Percentiles rank a stretch among this genome's conserved stretches.
phyloP scores from a whole-genome alignment of 2,113 vertebrate species.

The Clupea harengus region DNA sequence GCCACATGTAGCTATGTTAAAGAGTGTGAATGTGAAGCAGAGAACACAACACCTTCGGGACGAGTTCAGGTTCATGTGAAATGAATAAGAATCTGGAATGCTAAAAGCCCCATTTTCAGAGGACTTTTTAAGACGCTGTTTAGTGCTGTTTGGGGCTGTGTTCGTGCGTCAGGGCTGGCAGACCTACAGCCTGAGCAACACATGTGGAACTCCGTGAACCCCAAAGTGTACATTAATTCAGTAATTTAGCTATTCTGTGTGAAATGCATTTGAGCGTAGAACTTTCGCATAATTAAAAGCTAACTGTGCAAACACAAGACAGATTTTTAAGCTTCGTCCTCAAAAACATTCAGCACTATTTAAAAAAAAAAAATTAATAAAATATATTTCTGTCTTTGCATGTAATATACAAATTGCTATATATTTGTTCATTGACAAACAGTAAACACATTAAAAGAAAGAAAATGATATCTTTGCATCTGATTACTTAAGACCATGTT shows the following conservation, averaged over 20 bases:
- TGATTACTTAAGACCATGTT: background rate
- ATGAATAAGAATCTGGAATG: constrained; percentile 10
- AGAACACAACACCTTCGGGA: constrained; percentile 11
- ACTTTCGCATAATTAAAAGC: background rate
- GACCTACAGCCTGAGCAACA: background rate
- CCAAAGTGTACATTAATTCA: background rate
- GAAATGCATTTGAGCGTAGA: no score
- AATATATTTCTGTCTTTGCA: background rate
- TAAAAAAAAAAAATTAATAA: background rate
- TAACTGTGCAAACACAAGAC: background rate
- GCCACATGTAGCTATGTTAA: background rate
- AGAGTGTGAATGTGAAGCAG: background rate
- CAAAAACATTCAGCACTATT: background rate
- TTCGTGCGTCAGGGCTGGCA: background rate
- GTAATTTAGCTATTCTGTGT: background rate
- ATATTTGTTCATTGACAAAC: background rate
- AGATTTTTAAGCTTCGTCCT: background rate
- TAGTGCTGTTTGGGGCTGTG: constrained; percentile 4
- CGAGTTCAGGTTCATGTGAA: constrained; percentile 4
- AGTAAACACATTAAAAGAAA: background rate
- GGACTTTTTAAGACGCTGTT: background rate
- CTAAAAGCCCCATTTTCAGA: background rate
- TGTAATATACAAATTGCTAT: background rate
- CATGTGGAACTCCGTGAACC: constrained; percentile 8
- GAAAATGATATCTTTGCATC: background rate